Base-by-base conservation (phyloP, 2,888 invertebrate genomes). In the Timema podura region DNA sequence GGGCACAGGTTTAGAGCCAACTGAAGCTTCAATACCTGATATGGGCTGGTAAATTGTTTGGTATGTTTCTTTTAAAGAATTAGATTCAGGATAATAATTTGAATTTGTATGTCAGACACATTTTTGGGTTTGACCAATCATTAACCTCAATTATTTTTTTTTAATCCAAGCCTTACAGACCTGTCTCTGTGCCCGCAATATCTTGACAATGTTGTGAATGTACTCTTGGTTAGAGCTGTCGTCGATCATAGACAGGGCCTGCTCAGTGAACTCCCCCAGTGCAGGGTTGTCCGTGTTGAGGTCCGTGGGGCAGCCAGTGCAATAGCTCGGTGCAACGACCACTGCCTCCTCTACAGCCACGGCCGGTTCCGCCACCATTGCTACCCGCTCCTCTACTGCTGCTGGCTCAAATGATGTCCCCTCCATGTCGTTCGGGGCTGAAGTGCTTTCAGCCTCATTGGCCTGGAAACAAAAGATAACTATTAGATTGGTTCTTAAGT, bases 141-240 rank as follows among this genome's bases (percentile, higher is more conserved):
- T n/a, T n/a, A n/a, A n/a, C n/a, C n/a, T n/a, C n/a, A n/a, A n/a
- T n/a, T n/a, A 54, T 54, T 44, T 45, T 66, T 5, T 2, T 30
- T 13, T 11, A 13, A 49, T 49, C 10, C 51, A 13, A 49, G 44
- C n/a, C n/a, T n/a, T 16, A 72, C 73, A 45, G 16, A 74, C 76
- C 74, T 78, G 77, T 13, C 74, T 76, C 49, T 76, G 75, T 3
- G 78, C 78, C 48, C 76, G 76, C 8, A 73, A 69, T 2, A 77
- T 75, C 8, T 75, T 71, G 45, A 77, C 72, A 57, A 77, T 70
- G 5, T 67, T 73, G 51, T 75, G 75, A 44, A 71, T 70, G 61
- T 70, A 72, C 11, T 65, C 54, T 44, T 57, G 54, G 51, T 74
- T 70, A 0, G 73, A 71, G 6, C 68, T 45, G 44, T 74, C 70